Evolutionary conservation across 53 echinoderm and acorn worm genomes (phyloP).

Genomic region (Echinometra lucunter): DNA sequence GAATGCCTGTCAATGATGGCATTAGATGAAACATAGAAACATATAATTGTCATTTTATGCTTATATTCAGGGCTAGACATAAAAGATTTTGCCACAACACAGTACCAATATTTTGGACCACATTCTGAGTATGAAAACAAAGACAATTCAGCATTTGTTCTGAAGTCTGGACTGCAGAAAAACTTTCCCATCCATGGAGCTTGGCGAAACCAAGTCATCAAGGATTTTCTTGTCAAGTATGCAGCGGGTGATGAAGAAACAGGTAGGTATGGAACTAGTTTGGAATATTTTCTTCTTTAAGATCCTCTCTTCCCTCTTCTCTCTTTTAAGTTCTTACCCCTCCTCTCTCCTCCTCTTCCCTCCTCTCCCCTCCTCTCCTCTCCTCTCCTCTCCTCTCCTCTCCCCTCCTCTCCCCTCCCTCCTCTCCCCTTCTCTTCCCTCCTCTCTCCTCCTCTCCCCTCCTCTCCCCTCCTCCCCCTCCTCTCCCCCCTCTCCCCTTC

Average conservation of each 20-base stretch:
- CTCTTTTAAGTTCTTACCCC: no score
- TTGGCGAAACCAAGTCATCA: constrained; percentile 75
- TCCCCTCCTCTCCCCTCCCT: no score
- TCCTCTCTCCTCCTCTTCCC: no score
- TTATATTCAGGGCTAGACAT: constrained; percentile 67
- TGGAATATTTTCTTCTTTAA: neutral
- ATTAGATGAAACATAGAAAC: no score
- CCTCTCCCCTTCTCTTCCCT: no score
- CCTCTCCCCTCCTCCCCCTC: no score
- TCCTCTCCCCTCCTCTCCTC: no score
- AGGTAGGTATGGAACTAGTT: constrained; percentile 42
- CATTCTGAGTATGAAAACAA: constrained; percentile 73
- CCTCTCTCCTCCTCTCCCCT: no score
- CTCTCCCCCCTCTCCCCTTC: no score
- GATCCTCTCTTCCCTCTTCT: neutral
- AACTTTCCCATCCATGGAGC: constrained; percentile 76
- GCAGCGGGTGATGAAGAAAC: constrained; percentile 64
- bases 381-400: no score
- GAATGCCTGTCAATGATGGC: no score
- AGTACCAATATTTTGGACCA: constrained; percentile 73
- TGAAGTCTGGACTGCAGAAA: constrained; percentile 73
- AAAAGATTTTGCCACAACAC: constrained; percentile 67
- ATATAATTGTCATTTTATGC: no score
- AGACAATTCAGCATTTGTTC: constrained; percentile 58
- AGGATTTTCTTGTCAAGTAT: constrained; percentile 77